A percentile compares a stretch with the other conserved stretches of the same genome.
phyloP scores from a whole-genome alignment of 2,113 vertebrate species.

The Muscicapa adusta region DNA sequence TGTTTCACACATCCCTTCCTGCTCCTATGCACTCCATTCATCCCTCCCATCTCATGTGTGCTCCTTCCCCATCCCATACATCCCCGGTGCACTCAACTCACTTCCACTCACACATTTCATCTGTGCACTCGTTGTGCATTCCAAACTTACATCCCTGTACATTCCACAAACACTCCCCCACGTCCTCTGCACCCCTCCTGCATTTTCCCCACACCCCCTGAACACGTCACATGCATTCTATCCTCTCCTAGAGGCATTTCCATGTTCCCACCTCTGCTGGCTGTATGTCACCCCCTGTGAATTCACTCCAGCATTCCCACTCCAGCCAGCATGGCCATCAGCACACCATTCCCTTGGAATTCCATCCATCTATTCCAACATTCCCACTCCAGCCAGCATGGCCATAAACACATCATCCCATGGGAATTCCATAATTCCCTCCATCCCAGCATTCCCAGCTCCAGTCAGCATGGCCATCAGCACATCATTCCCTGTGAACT shows the following conservation, averaged over 20 bases:
- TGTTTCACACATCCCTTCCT: neutral
- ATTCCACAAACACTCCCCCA: neutral
- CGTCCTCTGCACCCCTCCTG: neutral
- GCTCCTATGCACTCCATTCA: neutral
- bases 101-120: neutral
- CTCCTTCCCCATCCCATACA: neutral
- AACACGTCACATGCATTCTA: rapidly evolving
- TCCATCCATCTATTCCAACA: neutral
- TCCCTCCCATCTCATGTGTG: neutral
- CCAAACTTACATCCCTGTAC: rapidly evolving
- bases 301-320: slow-evolving; percentile 42
- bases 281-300: rapidly evolving
- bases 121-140: rapidly evolving
- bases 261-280: rapidly evolving
- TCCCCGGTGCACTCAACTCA: rapidly evolving
- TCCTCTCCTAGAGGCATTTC: neutral
- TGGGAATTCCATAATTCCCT: too few relatives aligned
- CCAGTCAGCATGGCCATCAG: slow-evolving; percentile 46
- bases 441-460: slow-evolving; percentile 63
- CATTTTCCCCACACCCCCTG: neutral
- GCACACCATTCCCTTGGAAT: neutral
- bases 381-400: slow-evolving; percentile 69
- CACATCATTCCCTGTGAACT: neutral
- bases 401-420: neutral
- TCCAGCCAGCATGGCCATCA: slow-evolving; percentile 41